A percentile compares a stretch with the other conserved stretches of the same genome.
Evolutionary conservation across 2,888 invertebrate genomes (phyloP).

Genomic region (Heliconius cydno): DNA sequence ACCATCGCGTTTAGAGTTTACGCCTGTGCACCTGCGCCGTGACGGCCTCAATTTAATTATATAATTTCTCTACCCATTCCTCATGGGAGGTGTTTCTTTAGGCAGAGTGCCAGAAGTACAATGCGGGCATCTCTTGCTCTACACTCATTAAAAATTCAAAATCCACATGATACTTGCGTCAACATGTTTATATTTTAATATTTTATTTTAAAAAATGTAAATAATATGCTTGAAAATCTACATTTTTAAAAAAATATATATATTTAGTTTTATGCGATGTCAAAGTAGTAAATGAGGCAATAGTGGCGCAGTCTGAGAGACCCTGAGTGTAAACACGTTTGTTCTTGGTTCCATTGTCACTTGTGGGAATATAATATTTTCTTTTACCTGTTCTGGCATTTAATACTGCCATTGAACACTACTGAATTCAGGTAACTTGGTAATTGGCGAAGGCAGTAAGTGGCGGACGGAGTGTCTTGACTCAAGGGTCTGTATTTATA

Average conservation of each 20-base stretch:
- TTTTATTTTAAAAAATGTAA: background rate
- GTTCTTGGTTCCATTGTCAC: no score
- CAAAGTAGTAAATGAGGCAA: background rate
- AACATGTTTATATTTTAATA: constrained; percentile 20
- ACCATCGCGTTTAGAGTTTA: background rate
- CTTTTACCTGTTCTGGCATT: no score
- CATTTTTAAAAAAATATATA: background rate
- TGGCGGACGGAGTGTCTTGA: no score
- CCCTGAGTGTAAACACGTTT: no score
- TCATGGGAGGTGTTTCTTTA: constrained; percentile 16
- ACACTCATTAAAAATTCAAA: constrained; percentile 20
- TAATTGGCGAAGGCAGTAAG: no score
- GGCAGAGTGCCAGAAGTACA: constrained; percentile 14
- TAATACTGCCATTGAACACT: no score
- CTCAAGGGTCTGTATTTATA: no score
- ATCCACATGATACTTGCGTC: background rate
- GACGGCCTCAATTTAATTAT: background rate
- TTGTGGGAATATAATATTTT: no score
- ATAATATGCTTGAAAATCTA: background rate
- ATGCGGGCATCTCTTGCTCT: constrained; percentile 9
- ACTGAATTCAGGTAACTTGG: no score
- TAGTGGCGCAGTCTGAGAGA: no score
- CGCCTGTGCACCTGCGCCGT: background rate
- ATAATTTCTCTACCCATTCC: constrained; percentile 7
- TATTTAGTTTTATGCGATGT: background rate